Conservation (phyloP, 1,140 invertebrate genomes). For the honey bee (Apis mellifera) region Amel_HAv3.1 CM009936.2:3035501-3036000, state of each 20-base stretch:
- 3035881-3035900: conserved; percentile 36
- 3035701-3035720: conserved; percentile 62
- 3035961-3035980: neutral
- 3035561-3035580: neutral
- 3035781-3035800: conserved; percentile 44
- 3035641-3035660: conserved; percentile 55
- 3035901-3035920: neutral
- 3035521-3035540: neutral
- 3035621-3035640: neutral
- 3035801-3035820: conserved; percentile 18
- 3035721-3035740: conserved; percentile 29
- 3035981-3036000: neutral
- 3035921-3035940: neutral
- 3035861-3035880: neutral
- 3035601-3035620: conserved; percentile 22
- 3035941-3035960: conserved; percentile 40
- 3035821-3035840: neutral
- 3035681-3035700: conserved; percentile 39
- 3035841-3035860: neutral
- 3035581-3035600: conserved; percentile 22
- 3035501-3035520: neutral
- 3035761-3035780: conserved; percentile 12
- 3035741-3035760: conserved; percentile 42
- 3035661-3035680: conserved; percentile 51
- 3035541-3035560: neutral